Conservation (phyloP, 2,113 vertebrate species). For the Alaudala cheleensis region DNA sequence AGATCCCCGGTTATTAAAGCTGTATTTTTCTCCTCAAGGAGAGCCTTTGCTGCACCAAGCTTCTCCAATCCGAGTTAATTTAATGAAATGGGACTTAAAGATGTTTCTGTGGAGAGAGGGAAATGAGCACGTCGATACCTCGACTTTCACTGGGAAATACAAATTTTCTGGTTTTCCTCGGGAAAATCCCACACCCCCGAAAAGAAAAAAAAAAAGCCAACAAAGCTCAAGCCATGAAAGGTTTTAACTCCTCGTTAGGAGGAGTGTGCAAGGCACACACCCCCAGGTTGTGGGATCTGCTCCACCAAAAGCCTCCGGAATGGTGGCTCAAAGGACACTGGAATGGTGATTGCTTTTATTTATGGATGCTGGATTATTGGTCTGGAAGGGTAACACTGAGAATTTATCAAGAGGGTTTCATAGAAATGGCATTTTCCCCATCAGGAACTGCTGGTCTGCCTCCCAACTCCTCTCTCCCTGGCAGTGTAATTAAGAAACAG, state of each 20-base stretch:
- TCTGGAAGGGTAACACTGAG: not conserved
- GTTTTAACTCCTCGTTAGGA: not conserved
- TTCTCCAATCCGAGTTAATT: constrained; percentile 13
- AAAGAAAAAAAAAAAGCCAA: not conserved
- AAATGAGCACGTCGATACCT: not conserved
- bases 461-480: not conserved
- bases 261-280: not conserved
- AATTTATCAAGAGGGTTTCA: not conserved
- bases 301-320: not conserved
- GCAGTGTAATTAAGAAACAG: not conserved
- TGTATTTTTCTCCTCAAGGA: constrained; percentile 37
- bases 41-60: not conserved
- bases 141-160: not conserved
- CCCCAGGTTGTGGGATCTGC: accelerated
- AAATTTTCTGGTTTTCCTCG: not conserved
- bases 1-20: constrained; percentile 31
- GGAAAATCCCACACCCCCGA: not conserved
- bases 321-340: not conserved
- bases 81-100: not conserved
- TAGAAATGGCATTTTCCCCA: not conserved
- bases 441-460: not conserved
- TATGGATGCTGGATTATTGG: not conserved
- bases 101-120: not conserved
- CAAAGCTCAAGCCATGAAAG: not conserved
- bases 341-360: not conserved